Evolutionary conservation across 1,140 invertebrate species (phyloP), one percentile per base, ranked within the genome.

Genomic region (Rhynchophorus ferrugineus): DNA sequence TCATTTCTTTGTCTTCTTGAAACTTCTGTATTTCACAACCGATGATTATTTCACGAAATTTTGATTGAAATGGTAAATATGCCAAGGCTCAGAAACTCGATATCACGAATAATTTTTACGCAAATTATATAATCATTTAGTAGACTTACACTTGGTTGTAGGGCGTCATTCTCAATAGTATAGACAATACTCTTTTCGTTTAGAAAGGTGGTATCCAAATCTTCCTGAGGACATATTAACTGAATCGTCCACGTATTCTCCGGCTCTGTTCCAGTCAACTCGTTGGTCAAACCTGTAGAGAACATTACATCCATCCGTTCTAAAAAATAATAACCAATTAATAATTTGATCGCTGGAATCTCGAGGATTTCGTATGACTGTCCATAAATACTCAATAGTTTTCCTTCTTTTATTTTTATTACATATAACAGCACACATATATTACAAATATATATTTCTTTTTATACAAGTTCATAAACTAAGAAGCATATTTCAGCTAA

Each of bases 221-320:
- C 54, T n/a, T 34, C 56, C 1, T 58, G 54, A 9, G 60, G 62
- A 53, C 58, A 62, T 7, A 64, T 62, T 2, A 64, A 58, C 34
- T 62, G 62, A 21, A 64, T 63, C 8, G 62, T 62, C 62, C 62
- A 64, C 2, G 45, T 43, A 16, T 56, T 53, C 11, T 54, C 56
- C 2, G 21, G 1, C 16, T 46, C 51, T 13, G 1, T 20, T 19
- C 3, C 3, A 1, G 16, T 7, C 14, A 41, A 2, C n/a, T 19
- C 38, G 38, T 18, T 41, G 2, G 11, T 18, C 9, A 41, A 18
- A 41, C 2, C 18, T 20, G 38, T 20, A 6, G 44, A 24, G 16
- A 54, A 47, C n/a, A 54, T 19, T 17, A 54, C 29, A 22, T 47
- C 44, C 16, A 54, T 46, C 5, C 24, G 22, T 34, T 47, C 51